Conservation (phyloP, 53 echinoderm and acorn worm species). For the Antedon mediterranea region DNA sequence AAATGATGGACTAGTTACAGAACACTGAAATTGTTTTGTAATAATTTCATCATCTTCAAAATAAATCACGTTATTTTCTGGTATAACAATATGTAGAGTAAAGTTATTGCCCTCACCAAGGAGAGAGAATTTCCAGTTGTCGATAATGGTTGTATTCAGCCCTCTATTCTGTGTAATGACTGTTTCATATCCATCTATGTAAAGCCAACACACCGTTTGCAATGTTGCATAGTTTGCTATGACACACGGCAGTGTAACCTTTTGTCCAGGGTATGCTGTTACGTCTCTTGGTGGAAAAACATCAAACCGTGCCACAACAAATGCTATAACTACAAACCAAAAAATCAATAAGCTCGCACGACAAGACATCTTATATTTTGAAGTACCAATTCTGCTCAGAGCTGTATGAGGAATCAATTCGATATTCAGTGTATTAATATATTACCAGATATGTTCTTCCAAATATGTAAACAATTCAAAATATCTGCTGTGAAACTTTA, state of each 20-base stretch:
- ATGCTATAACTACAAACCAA: not conserved
- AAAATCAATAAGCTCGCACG: not conserved
- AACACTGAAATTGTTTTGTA: not conserved
- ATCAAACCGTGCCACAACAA: not conserved
- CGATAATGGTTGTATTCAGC: not conserved
- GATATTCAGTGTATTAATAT: too few species aligned
- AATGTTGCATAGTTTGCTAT: not conserved
- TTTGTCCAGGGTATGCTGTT: not conserved
- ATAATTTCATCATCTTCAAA: not conserved
- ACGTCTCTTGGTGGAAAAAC: not conserved
- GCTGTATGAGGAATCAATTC: too few species aligned
- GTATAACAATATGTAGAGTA: not conserved
- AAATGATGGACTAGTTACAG: not conserved
- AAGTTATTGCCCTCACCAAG: not conserved
- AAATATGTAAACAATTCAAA: too few species aligned
- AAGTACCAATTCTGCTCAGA: too few species aligned
- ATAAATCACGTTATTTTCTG: not conserved
- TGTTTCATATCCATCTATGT: not conserved
- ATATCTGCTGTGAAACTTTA: too few species aligned
- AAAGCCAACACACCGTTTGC: not conserved
- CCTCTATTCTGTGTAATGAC: not conserved
- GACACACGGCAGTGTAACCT: not conserved
- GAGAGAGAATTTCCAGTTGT: not conserved
- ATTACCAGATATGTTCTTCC: too few species aligned
- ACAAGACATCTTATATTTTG: too few species aligned